phyloP scores from a whole-genome alignment of 2,797 vertebrate species.

The Poeciliopsis paucimaculata region DNA sequence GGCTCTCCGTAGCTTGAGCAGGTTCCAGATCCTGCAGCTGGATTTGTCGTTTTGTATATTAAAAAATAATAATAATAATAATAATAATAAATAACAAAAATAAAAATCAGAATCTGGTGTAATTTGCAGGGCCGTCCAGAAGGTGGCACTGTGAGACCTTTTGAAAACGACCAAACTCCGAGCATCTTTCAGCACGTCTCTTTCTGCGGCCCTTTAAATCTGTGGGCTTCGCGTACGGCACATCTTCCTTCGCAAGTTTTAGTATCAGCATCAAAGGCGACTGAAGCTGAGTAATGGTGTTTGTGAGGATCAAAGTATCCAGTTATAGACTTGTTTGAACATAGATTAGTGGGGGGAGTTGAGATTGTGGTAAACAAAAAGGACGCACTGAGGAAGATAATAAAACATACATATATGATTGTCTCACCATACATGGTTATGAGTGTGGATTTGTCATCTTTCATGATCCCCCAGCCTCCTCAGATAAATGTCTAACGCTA shows the following conservation, averaged over 20 bases:
- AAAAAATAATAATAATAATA: too few species aligned
- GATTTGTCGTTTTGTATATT: not conserved
- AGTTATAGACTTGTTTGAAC: slow-evolving; percentile 42
- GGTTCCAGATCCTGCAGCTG: not conserved
- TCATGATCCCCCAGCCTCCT: slow-evolving; percentile 34
- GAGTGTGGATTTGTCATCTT: slow-evolving; percentile 25
- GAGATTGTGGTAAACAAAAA: slow-evolving; percentile 16
- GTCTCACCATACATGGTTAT: slow-evolving; percentile 3
- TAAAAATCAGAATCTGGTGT: slow-evolving; percentile 11
- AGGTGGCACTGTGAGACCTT: slow-evolving; percentile 69
- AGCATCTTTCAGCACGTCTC: slow-evolving; percentile 20
- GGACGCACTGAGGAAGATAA: slow-evolving; percentile 21
- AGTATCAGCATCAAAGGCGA: slow-evolving; percentile 21
- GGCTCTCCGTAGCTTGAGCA: not conserved
- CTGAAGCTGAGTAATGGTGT: not conserved
- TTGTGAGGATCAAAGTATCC: slow-evolving; percentile 30
- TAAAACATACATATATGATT: slow-evolving; percentile 7
- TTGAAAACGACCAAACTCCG: slow-evolving; percentile 14
- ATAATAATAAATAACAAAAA: not conserved
- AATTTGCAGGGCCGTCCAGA: slow-evolving; percentile 52
- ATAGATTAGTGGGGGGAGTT: not conserved
- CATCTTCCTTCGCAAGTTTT: slow-evolving; percentile 16
- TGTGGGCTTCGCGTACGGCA: not conserved
- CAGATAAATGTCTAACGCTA: slow-evolving; percentile 44
- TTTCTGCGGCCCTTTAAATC: slow-evolving; percentile 12